Evolutionary conservation across 2,797 vertebrate genomes (phyloP), one percentile per base, ranked within the genome.

Genomic region (Glossophaga mutica): DNA sequence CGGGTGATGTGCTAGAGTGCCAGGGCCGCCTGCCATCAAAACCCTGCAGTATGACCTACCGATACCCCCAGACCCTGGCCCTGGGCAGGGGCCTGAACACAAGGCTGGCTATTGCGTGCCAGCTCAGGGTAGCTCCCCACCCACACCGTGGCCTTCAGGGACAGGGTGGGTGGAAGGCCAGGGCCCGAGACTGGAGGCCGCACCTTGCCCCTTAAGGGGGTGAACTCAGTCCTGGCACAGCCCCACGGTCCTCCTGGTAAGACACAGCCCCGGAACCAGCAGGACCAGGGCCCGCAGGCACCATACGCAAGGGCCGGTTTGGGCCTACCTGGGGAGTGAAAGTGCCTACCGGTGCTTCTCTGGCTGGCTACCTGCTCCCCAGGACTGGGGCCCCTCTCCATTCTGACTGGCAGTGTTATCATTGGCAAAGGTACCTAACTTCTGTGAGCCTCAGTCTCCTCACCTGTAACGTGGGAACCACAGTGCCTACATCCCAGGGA

Each of bases 1-100:
- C 0, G 0, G 70, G 12, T 29, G n/a, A 59, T 18, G 5, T 62
- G 76, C 48, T 24, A 14, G 62, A 22, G 7, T 6, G 24, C 22
- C 6, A 24, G 32, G 44, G 29, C 22, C 3, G 21, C 52, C 78
- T 37, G 94, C 37, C 83, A 37, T 83, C n/a, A 11, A 15, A 68
- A 55, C 44, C 39, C 62, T 74, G 62, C 3, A 37, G 73, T 3
- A 37, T n/a, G 18, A 73, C 44, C 32, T 87, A 59, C 39, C 4
- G 55, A 42, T 2, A 5, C 24, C 8, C 11, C 24, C 2, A 24
- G 89, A 39, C 70, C 24, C 8, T 3, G 67, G 48, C 24, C 73
- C 16, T 0, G 0, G 55, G 89, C 18, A 87, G 73, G 70, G 70
- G 14, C 59, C 65, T 52, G 22, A 79, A 48, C 0, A 1, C 32